Evolutionary conservation across 2,113 vertebrate species (phyloP), one percentile per base, ranked within the genome.

Genomic region (Myrmecophaga tridactyla): DNA sequence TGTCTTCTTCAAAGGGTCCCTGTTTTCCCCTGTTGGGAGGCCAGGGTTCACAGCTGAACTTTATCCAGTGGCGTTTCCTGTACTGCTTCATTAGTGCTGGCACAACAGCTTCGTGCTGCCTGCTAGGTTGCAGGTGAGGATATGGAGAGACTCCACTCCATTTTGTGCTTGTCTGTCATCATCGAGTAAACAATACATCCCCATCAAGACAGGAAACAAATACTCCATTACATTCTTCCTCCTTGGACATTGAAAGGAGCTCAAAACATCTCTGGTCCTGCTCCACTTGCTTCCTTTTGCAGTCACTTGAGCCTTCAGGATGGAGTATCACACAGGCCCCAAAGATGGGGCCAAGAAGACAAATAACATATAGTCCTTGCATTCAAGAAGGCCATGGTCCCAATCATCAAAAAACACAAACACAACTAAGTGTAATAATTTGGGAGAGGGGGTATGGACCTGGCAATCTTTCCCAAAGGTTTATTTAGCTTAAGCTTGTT

Each of bases 31-130:
- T 75, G 81, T 2, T 63, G 27, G 90, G 95, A 97, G 94, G 89
- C 92, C 95, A 43, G 67, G 67, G 91, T 78, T 97, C 98, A 93
- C 95, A 97, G 97, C 97, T 88, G 87, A 97, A 94, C 95, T 92
- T 84, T 67, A 81, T 96, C 97, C 75, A 63, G 81, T 62, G 82
- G 90, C 31, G 14, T 21, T 97, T 96, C 90, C 97, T 83, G 82
- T 46, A 14, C 20, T 6, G 53, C 94, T 67, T 76, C 90, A 95
- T 94, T 90, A 96, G 94, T 6, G 27, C 72, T 36, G 58, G 31
- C 86, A 25, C 1, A 2, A 63, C 20, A 15, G 73, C 65, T 34
- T 69, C 17, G 21, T 0, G 20, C 77, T 43, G 93, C 78, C 83
- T 39, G 86, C 4, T 29, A 89, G 81, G 80, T 43, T 94, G 90